Conservation (phyloP, 2,113 vertebrate species). For the Anguilla rostrata region DNA sequence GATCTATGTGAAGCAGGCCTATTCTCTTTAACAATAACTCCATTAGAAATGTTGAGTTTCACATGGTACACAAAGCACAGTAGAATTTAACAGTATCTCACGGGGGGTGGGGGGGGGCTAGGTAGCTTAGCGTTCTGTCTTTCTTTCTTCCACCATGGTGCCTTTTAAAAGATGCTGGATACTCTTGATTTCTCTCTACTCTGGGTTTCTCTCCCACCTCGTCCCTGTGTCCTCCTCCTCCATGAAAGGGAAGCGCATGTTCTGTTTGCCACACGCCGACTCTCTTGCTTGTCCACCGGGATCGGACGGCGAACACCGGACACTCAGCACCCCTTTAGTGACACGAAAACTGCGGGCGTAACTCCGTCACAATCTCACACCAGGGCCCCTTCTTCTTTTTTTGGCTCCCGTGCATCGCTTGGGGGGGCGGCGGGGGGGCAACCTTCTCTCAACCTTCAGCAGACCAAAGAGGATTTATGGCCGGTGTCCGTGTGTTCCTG, state of each 20-base stretch:
- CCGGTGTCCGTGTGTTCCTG: not conserved
- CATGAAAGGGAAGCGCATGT: not conserved
- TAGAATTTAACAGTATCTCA: too few relatives aligned
- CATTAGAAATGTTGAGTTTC: too few relatives aligned
- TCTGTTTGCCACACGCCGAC: not conserved
- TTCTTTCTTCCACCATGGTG: not conserved
- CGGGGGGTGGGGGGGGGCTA: too few relatives aligned
- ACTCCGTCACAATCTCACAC: not conserved
- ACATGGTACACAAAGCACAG: too few relatives aligned
- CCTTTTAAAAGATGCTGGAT: not conserved
- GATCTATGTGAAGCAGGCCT: too few relatives aligned
- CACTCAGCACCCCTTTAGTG: not conserved
- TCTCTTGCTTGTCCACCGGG: not conserved
- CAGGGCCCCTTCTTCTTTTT: not conserved
- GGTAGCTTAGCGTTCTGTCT: not conserved
- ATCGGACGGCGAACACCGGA: not conserved
- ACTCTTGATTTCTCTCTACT: too few relatives aligned
- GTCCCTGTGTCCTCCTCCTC: not conserved
- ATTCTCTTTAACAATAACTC: too few relatives aligned
- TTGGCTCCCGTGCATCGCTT: not conserved
- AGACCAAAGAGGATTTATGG: not conserved
- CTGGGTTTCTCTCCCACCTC: not conserved
- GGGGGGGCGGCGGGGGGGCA: not conserved
- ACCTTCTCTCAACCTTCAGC: not conserved
- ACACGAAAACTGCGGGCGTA: not conserved